These are phyloP conservation scores for Bathybates hornii DNA, from an alignment of 2,113 vertebrate genomes.

Conservation along the genomic window DNA sequence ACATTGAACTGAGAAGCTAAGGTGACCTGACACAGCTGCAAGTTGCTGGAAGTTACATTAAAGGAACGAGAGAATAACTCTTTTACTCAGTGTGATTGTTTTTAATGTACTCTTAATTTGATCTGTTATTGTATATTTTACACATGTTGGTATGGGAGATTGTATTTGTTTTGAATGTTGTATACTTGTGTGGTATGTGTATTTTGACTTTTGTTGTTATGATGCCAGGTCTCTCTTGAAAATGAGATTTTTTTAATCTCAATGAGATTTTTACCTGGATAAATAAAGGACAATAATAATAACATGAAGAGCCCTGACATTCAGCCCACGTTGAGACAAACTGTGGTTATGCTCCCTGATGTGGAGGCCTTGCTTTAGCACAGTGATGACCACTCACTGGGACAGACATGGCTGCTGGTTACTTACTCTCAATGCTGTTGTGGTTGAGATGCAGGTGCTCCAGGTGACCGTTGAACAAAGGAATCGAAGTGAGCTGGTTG, in stretches of 20 bases:
- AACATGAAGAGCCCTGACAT: not conserved
- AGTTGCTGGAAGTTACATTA: not conserved
- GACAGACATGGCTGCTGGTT: not conserved
- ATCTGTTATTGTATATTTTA: too few species aligned
- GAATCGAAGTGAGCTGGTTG: slow-evolving; percentile 86
- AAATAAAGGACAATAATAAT: too few species aligned
- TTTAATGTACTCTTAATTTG: too few species aligned
- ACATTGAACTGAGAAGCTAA: not conserved
- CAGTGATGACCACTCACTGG: not conserved
- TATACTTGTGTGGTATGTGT: too few species aligned
- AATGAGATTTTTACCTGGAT: too few species aligned
- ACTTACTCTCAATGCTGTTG: slow-evolving; percentile 89
- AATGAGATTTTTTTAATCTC: too few species aligned
- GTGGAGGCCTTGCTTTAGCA: not conserved
- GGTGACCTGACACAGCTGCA: not conserved
- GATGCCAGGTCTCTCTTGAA: too few species aligned
- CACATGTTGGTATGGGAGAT: too few species aligned
- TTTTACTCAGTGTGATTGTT: too few species aligned
- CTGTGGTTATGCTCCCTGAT: not conserved
- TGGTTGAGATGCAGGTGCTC: slow-evolving; percentile 95
- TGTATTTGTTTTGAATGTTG: too few species aligned
- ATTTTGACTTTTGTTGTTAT: too few species aligned
- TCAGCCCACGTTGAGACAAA: not conserved
- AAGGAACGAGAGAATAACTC: too few species aligned
- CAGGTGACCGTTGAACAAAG: slow-evolving; percentile 80